phyloP scores from a whole-genome alignment of 2,797 vertebrate genomes.

The Trichosurus vulpecula region DNA sequence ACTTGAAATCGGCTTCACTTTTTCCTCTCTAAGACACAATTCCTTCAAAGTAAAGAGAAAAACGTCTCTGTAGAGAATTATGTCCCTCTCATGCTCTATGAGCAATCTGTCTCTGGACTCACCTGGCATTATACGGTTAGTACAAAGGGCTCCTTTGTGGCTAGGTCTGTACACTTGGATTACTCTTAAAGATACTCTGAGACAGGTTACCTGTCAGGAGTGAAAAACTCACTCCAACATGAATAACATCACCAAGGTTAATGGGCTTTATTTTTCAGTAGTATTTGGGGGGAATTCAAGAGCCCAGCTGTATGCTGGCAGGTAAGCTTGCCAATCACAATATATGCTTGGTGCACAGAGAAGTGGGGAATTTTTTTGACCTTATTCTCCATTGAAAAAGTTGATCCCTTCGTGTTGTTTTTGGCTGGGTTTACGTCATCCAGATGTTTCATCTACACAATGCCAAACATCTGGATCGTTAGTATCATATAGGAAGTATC shows the following conservation, averaged over 20 bases:
- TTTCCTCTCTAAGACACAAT: not conserved
- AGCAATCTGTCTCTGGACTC: not conserved
- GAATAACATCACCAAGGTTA: conserved; percentile 16
- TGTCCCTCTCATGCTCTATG: not conserved
- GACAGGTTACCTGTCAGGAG: conserved; percentile 7
- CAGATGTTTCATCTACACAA: not conserved
- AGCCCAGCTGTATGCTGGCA: not conserved
- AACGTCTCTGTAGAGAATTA: not conserved
- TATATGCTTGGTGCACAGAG: not conserved
- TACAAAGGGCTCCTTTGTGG: not conserved
- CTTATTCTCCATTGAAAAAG: not conserved
- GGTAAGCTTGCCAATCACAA: conserved; percentile 5
- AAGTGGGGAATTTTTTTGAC: conserved; percentile 19
- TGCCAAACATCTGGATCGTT: conserved; percentile 34
- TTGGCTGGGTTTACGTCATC: conserved; percentile 32
- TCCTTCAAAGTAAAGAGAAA: conserved; percentile 4
- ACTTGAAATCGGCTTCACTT: not conserved
- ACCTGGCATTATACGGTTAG: not conserved
- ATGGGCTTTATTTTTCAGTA: conserved; percentile 20
- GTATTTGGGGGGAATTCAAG: conserved; percentile 31
- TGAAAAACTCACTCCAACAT: conserved; percentile 24
- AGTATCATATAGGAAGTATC: conserved; percentile 12
- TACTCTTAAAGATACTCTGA: not conserved
- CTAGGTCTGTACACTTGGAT: not conserved
- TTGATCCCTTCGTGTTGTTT: conserved; percentile 14